phyloP scores from a whole-genome alignment of 2,113 vertebrate genomes.

The Rhinolophus ferrumequinum region DNA sequence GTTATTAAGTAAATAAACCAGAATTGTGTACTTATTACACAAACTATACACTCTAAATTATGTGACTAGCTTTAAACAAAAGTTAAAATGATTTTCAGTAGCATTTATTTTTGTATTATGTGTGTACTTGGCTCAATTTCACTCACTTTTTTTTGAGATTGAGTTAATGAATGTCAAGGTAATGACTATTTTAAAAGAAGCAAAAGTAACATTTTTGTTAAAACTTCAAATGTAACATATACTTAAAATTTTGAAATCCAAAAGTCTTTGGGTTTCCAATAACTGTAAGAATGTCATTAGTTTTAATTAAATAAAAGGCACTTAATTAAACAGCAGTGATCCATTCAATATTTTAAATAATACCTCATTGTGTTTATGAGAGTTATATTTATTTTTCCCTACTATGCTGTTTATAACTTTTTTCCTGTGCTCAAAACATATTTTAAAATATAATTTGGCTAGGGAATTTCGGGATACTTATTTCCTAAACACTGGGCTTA shows the following conservation, averaged over 20 bases:
- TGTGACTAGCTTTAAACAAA: not conserved
- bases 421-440: conserved; percentile 56
- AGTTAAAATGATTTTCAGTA: conserved; percentile 31
- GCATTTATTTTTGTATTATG: conserved; percentile 41
- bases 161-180: not conserved
- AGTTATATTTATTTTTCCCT: not conserved
- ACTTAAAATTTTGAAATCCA: conserved; percentile 27
- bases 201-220: conserved; percentile 11
- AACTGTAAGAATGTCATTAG: not conserved
- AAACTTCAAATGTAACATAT: conserved; percentile 49
- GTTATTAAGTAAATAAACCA: conserved; percentile 4
- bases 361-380: conserved; percentile 37
- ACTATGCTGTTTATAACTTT: conserved; percentile 25
- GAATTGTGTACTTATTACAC: not conserved
- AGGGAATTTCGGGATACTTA: conserved; percentile 50
- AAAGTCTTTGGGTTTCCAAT: not conserved
- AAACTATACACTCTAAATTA: not conserved
- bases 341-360: conserved; percentile 20
- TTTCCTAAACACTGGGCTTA: conserved; percentile 41
- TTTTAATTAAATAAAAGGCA: conserved; percentile 55
- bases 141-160: not conserved
- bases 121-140: not conserved
- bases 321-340: conserved; percentile 32
- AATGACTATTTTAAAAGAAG: conserved; percentile 27
- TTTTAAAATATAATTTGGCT: conserved; percentile 69